Conservation (phyloP, 2,797 vertebrate species). For the Lagorchestes hirsutus region DNA sequence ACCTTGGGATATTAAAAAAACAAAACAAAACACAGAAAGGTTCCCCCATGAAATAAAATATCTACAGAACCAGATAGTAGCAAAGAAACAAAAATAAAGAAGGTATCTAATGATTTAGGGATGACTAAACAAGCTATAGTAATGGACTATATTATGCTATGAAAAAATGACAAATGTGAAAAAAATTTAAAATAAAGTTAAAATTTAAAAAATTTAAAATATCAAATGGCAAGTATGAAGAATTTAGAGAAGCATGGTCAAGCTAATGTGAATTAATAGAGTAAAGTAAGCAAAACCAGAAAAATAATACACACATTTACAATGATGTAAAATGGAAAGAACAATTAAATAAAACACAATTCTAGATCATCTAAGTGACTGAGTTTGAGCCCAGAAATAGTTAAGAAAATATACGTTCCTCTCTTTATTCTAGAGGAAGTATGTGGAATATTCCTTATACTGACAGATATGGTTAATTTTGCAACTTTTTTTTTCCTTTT, state of each 20-base stretch:
- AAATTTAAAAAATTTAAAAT: too few relatives aligned
- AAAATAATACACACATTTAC: background rate
- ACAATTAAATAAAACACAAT: background rate
- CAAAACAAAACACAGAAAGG: background rate
- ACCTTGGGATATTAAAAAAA: background rate
- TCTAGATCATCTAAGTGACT: background rate
- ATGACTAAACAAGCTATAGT: background rate
- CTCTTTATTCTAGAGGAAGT: background rate
- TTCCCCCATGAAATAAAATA: background rate
- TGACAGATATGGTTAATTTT: background rate
- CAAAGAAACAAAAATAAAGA: background rate
- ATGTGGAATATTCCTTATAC: background rate
- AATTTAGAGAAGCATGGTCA: background rate
- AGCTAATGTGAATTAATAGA: background rate
- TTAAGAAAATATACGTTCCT: background rate
- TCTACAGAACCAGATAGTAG: background rate
- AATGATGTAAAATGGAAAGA: too few relatives aligned
- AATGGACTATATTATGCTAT: background rate
- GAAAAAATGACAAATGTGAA: background rate
- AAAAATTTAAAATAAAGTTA: too few relatives aligned
- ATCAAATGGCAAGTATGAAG: background rate
- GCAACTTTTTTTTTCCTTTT: background rate
- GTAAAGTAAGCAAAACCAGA: background rate
- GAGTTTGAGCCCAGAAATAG: background rate
- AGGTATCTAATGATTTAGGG: background rate